phyloP scores from a whole-genome alignment of 2,888 invertebrate species.

The Morpho achilles region DNA sequence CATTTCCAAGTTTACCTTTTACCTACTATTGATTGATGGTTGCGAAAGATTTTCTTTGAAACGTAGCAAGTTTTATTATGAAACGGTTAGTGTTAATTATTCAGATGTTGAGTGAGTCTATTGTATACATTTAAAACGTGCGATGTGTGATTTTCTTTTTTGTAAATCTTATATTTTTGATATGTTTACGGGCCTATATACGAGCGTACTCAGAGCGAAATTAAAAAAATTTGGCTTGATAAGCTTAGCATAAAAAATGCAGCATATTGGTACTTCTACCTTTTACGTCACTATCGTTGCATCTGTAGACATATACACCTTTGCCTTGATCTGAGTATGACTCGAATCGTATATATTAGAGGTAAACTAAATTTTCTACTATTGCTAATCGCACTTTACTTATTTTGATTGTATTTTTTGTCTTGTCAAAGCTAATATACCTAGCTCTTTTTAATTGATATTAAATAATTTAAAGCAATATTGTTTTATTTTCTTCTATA shows the following conservation, averaged over 20 bases:
- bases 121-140: slow-evolving; percentile 3
- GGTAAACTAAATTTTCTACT: slow-evolving; percentile 9
- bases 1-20: too few relatives aligned
- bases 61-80: background rate
- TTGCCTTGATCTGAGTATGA: background rate
- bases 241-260: too few relatives aligned
- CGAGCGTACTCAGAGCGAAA: slow-evolving; percentile 7
- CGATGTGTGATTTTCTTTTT: slow-evolving; percentile 12
- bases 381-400: slow-evolving; percentile 24
- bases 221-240: background rate
- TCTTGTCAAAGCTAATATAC: slow-evolving; percentile 57
- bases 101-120: background rate
- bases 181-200: slow-evolving; percentile 12
- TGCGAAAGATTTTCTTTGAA: background rate
- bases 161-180: slow-evolving; percentile 19
- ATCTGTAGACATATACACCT: too few relatives aligned
- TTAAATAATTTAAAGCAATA: slow-evolving; percentile 24
- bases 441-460: slow-evolving; percentile 41
- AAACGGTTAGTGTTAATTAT: background rate
- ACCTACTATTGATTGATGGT: too few relatives aligned
- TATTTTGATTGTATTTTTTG: slow-evolving; percentile 44
- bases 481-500: slow-evolving; percentile 1
- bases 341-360: background rate
- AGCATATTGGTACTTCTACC: too few relatives aligned
- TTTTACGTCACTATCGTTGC: too few relatives aligned